Base-by-base conservation (phyloP, 2,888 invertebrate genomes). In the Phragmatobia fuliginosa region DNA sequence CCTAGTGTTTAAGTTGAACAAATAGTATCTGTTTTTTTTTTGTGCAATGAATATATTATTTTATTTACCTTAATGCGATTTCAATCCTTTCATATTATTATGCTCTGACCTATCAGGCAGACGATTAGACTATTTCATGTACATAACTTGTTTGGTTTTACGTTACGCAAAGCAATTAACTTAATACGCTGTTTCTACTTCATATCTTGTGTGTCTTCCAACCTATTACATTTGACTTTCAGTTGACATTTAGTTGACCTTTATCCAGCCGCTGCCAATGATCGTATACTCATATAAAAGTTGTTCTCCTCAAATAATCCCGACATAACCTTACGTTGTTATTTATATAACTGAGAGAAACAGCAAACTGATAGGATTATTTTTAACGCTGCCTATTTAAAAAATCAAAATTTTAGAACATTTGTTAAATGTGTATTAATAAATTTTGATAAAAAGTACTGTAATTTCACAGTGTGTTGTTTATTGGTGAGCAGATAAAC, bases 221-320 rank as follows among this genome's bases (percentile, higher is more conserved):
- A 62, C 61, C 58, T 71, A n/a, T 65, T 71, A 69, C 67, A 79
- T 82, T 77, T 74, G 76, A 75, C 79, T 77, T 76, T 79, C 78
- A 74, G 77, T 73, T 86, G 85, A 84, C 86, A 84, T 87, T 88
- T 84, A 74, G 58, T 58, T 82, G 83, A 87, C 87, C 85, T 88
- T 88, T 85, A 72, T 21, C 41, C 71, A 63, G 58, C 58, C 49
- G 61, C 65, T 67, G 71, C 68, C 72, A 74, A 75, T 73, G 71
- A 41, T 68, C 56, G 70, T 70, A 69, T 62, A 72, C 67, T 72
- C 69, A 79, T 70, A 66, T 74, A 77, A 70, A 79, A 73, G 73
- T 68, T 71, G 72, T 81, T 79, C 59, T 68, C 62, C 41, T 64
- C 67, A 78, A 67, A 61, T 72, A 67, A 70, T 70, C 66, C 61